Percentiles rank a stretch among this genome's conserved stretches.
Conservation (phyloP, 1,140 invertebrate genomes). For the Leptinotarsa texana region DNA sequence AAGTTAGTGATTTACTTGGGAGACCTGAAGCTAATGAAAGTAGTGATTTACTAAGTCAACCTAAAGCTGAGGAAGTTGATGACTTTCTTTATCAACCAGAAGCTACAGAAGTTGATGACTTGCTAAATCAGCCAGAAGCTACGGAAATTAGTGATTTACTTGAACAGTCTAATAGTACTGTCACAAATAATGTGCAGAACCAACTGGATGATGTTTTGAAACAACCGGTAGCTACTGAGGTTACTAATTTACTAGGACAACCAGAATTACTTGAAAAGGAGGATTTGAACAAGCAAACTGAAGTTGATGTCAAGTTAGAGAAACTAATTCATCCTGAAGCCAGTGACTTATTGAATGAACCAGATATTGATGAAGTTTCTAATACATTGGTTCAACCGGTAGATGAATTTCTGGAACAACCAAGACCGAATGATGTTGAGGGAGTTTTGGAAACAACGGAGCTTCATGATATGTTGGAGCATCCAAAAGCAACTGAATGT, state of each 20-base stretch:
- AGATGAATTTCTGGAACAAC: slow-evolving; percentile 11
- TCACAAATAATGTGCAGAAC: not conserved
- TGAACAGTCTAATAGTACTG: not conserved
- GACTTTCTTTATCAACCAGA: not conserved
- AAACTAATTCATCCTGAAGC: slow-evolving; percentile 11
- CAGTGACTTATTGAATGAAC: slow-evolving; percentile 7
- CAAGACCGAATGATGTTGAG: not conserved
- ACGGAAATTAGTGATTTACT: not conserved
- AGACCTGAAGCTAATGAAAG: slow-evolving; percentile 4
- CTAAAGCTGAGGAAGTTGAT: not conserved
- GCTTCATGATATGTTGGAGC: slow-evolving; percentile 12
- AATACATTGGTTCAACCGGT: not conserved
- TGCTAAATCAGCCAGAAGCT: slow-evolving; percentile 10
- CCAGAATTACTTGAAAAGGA: not conserved
- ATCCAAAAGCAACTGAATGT: not conserved
- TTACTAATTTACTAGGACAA: slow-evolving; percentile 6
- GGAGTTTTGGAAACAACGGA: not conserved
- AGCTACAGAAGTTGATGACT: slow-evolving; percentile 19
- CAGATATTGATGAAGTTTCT: not conserved
- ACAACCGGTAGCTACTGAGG: slow-evolving; percentile 16
- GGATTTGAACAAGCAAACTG: slow-evolving; percentile 11
- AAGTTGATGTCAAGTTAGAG: slow-evolving; percentile 2
- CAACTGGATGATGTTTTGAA: slow-evolving; percentile 16
- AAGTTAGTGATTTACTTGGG: not conserved
- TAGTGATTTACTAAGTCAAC: not conserved